Conservation (phyloP, 2,113 vertebrate species). For the Symphodus melops region DNA sequence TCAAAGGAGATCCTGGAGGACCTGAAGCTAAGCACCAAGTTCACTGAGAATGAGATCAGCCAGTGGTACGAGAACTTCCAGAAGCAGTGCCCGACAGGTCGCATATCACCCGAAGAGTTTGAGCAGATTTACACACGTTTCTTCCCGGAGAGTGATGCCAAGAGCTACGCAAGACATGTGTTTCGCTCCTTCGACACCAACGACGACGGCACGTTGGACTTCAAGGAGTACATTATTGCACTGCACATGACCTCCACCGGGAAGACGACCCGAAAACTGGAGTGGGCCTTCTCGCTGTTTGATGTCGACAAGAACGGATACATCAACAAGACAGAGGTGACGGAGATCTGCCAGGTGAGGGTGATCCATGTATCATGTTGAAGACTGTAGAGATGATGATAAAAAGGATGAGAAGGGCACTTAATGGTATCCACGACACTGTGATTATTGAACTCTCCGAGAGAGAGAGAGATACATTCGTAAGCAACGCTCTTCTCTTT, state of each 20-base stretch:
- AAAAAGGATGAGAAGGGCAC: not conserved
- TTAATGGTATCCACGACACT: not conserved
- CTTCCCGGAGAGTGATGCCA: constrained; percentile 91
- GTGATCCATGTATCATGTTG: not conserved
- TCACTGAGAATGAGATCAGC: constrained; percentile 86
- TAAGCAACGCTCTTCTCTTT: not conserved
- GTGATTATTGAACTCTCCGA: too few relatives aligned
- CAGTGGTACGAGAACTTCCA: constrained; percentile 93
- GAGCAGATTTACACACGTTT: constrained; percentile 92
- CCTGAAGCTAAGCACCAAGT: constrained; percentile 89
- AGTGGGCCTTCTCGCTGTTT: constrained; percentile 95
- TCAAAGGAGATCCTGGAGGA: constrained; percentile 94
- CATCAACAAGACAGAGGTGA: constrained; percentile 91
- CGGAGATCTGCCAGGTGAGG: constrained; percentile 91
- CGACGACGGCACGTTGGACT: constrained; percentile 92
- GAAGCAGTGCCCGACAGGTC: constrained; percentile 90
- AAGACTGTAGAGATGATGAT: not conserved
- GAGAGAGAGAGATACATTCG: not conserved
- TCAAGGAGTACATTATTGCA: constrained; percentile 95
- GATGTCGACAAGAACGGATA: constrained; percentile 94
- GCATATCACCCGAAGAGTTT: constrained; percentile 88
- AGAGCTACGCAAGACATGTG: constrained; percentile 91
- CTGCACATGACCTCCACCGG: constrained; percentile 92
- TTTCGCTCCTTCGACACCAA: constrained; percentile 97
- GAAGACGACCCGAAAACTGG: constrained; percentile 89